phyloP scores from a whole-genome alignment of 2,888 invertebrate genomes.

The Eustalomyia histrio region DNA sequence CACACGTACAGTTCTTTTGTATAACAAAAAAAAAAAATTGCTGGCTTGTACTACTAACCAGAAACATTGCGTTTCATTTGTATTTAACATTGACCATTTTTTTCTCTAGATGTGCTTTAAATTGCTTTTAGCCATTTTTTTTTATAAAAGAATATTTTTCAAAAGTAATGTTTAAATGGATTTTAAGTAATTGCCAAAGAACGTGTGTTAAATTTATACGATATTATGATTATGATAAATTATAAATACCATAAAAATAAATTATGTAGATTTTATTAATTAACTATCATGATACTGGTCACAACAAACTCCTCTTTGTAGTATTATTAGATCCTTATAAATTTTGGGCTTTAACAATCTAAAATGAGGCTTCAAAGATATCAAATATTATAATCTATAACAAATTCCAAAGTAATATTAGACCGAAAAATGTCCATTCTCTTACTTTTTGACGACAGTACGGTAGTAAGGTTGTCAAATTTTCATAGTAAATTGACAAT shows the following conservation, averaged over 20 bases:
- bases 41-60: conserved; percentile 27
- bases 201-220: conserved; percentile 22
- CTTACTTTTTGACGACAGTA: no score
- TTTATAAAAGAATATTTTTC: not conserved
- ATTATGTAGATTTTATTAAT: not conserved
- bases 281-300: no score
- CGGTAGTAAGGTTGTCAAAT: no score
- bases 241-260: not conserved
- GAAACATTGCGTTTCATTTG: conserved; percentile 40
- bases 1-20: conserved; percentile 37
- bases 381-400: no score
- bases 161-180: conserved; percentile 42
- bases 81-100: conserved; percentile 32
- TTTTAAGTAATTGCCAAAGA: conserved; percentile 50
- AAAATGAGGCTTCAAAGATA: no score
- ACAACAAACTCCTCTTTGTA: no score
- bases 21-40: not conserved
- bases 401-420: no score
- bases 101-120: conserved; percentile 21
- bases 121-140: conserved; percentile 34
- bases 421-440: no score
- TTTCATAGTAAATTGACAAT: no score
- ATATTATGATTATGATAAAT: not conserved
- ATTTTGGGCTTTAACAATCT: no score
- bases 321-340: no score